These are phyloP conservation scores for Nerophis lumbriciformis DNA, from an alignment of 2,113 vertebrate genomes.

Conservation along the genomic window DNA sequence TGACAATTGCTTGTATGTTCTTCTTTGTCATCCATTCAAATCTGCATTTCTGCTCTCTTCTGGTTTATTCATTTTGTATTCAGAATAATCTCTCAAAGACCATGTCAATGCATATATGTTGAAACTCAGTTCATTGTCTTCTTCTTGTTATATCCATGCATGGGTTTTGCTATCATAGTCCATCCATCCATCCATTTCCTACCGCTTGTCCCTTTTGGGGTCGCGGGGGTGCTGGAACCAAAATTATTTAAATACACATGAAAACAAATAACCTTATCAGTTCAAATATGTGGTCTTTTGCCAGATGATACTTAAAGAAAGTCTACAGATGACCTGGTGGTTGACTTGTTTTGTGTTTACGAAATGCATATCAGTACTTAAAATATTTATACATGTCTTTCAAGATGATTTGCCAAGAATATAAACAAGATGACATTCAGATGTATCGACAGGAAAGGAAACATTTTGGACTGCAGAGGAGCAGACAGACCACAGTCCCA, in stretches of 20 bases:
- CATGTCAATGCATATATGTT: too few species aligned
- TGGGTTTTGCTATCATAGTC: too few species aligned
- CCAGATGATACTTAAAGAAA: neutral
- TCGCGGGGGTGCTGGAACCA: too few species aligned
- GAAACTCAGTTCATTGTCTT: too few species aligned
- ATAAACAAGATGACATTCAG: slow-evolving; percentile 19
- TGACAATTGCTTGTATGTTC: neutral
- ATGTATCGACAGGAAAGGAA: slow-evolving; percentile 24
- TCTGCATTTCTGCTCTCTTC: neutral
- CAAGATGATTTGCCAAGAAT: slow-evolving; percentile 20
- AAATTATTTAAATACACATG: neutral
- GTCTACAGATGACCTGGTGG: neutral
- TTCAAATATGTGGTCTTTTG: slow-evolving; percentile 3
- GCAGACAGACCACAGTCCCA: slow-evolving; percentile 30
- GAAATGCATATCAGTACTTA: slow-evolving; percentile 23
- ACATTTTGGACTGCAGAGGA: slow-evolving; percentile 36
- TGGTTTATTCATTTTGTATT: neutral
- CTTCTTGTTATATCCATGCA: too few species aligned
- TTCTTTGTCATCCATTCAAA: neutral
- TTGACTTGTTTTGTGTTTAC: slow-evolving; percentile 15
- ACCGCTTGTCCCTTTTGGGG: too few species aligned
- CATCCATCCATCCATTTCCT: too few species aligned
- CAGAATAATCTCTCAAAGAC: neutral
- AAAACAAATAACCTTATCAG: slow-evolving; percentile 6
- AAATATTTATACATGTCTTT: slow-evolving; percentile 12